Conservation (phyloP, 2,113 vertebrate genomes). For the Calyptomena viridis region DNA sequence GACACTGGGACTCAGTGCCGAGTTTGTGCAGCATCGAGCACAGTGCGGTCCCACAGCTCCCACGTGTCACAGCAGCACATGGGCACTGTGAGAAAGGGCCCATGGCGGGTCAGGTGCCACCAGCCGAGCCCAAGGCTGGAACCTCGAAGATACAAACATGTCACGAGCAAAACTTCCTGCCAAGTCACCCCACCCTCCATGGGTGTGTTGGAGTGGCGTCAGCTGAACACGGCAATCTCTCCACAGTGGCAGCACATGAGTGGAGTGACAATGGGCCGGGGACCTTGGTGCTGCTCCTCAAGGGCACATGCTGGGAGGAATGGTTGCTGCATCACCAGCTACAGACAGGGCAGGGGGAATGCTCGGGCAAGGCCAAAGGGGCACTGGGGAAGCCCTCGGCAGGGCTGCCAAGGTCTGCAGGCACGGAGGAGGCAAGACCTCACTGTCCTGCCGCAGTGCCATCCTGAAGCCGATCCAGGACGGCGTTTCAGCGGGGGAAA, state of each 20-base stretch:
- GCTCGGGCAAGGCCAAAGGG: background rate
- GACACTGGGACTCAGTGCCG: fast-evolving
- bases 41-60: fast-evolving
- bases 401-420: background rate
- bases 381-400: background rate
- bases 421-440: no score
- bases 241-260: fast-evolving
- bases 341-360: background rate
- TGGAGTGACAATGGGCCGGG: fast-evolving
- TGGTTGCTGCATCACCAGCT: background rate
- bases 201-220: background rate
- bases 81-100: fast-evolving
- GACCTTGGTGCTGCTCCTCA: background rate
- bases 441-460: background rate
- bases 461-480: background rate
- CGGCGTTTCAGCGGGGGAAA: fast-evolving
- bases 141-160: background rate
- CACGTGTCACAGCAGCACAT: fast-evolving
- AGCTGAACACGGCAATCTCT: background rate
- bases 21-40: background rate
- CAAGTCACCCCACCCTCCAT: background rate
- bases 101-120: background rate
- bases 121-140: fast-evolving
- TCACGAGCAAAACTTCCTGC: background rate
- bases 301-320: background rate